Evolutionary conservation across 92 coral and sea anemone genomes (phyloP).

Genomic region (Galaxea fascicularis): DNA sequence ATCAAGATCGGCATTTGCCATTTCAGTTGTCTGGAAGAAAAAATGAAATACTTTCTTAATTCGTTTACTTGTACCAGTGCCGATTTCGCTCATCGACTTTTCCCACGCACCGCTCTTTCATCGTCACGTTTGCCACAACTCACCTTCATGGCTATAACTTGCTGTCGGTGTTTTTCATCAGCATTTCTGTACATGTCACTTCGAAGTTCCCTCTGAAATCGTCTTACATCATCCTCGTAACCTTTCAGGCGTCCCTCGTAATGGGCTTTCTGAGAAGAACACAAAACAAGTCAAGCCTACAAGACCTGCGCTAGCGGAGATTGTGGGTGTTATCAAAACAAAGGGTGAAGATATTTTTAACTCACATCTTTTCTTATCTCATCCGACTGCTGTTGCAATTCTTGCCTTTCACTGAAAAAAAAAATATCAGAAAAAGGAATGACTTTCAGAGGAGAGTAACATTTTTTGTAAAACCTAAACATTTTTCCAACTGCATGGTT

Average conservation of each 20-base stretch:
- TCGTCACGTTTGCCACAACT: background rate
- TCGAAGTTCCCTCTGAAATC: slow-evolving; percentile 85
- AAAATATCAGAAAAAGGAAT: background rate
- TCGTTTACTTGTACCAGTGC: no score
- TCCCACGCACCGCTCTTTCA: background rate
- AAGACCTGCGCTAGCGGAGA: background rate
- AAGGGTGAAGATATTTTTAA: background rate
- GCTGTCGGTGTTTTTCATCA: slow-evolving; percentile 84
- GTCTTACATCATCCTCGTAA: slow-evolving; percentile 79
- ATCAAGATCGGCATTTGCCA: slow-evolving; percentile 93
- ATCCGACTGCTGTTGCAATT: slow-evolving; percentile 71
- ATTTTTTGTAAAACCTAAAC: no score
- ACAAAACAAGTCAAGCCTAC: background rate
- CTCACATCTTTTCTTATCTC: slow-evolving; percentile 85
- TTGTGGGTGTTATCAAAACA: background rate
- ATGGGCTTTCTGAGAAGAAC: slow-evolving; percentile 77
- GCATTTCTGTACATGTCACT: slow-evolving; percentile 86
- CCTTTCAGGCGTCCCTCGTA: slow-evolving; percentile 88
- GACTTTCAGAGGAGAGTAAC: no score
- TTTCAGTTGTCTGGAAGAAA: slow-evolving; percentile 82
- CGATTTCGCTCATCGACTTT: no score
- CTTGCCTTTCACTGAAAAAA: slow-evolving; percentile 69
- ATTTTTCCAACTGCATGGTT: no score
- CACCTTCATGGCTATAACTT: slow-evolving; percentile 91
- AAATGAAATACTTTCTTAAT: background rate